phyloP scores from a whole-genome alignment of 2,888 invertebrate genomes.

The Amiota mariae region DNA sequence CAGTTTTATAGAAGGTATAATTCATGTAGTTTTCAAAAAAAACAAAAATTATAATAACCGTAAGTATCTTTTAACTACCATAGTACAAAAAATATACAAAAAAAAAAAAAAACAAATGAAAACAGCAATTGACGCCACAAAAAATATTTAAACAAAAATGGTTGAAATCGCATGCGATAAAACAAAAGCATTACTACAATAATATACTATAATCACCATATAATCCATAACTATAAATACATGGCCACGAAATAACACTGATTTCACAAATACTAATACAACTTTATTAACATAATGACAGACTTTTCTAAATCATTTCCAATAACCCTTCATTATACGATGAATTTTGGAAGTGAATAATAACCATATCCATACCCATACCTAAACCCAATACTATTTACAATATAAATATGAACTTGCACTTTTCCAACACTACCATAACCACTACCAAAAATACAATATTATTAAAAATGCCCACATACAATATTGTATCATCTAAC shows the following conservation, averaged over 20 bases:
- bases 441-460: too few relatives aligned
- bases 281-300: too few relatives aligned
- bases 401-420: background rate
- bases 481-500: background rate
- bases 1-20: background rate
- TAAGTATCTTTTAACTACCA: background rate
- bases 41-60: constrained; percentile 2
- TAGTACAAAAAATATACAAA: background rate
- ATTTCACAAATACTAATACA: too few relatives aligned
- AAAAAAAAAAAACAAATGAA: background rate
- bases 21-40: background rate
- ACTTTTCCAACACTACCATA: background rate
- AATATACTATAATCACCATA: too few relatives aligned
- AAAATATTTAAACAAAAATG: constrained; percentile 4
- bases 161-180: background rate
- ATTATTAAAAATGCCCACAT: background rate
- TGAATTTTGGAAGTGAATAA: too few relatives aligned
- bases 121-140: background rate
- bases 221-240: too few relatives aligned
- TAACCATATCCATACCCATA: constrained; percentile 2
- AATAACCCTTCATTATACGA: too few relatives aligned
- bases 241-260: too few relatives aligned
- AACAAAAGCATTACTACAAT: too few relatives aligned
- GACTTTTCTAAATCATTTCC: too few relatives aligned
- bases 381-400: background rate